A percentile compares a stretch with the other conserved stretches of the same genome.
Evolutionary conservation across 2,888 invertebrate genomes (phyloP).

Genomic region (Diaprepes abbreviatus): DNA sequence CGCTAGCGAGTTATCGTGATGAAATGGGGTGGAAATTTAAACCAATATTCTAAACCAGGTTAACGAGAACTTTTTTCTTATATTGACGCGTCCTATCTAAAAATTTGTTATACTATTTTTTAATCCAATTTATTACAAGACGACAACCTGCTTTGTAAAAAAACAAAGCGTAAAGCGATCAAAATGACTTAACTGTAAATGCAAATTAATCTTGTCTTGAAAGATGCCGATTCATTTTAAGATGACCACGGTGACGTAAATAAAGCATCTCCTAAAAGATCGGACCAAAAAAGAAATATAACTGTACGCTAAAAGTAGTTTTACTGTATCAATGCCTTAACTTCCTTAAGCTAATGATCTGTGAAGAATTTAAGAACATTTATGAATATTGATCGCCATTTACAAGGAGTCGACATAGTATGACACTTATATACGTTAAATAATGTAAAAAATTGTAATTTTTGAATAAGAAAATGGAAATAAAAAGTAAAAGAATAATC

Average conservation of each 20-base stretch:
- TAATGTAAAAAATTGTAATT: too few species aligned
- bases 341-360: conserved; percentile 8
- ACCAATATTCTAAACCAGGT: too few species aligned
- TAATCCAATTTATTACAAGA: conserved; percentile 14
- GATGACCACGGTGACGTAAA: conserved; percentile 12
- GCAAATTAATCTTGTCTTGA: conserved; percentile 6
- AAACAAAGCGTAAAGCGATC: conserved; percentile 1
- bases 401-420: too few species aligned
- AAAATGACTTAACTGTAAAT: conserved; percentile 13
- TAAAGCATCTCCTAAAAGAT: conserved; percentile 3
- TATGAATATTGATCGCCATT: background rate
- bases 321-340: background rate
- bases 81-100: too few species aligned
- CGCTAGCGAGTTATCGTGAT: too few species aligned
- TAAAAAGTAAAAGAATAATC: too few species aligned
- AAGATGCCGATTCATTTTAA: conserved; percentile 15
- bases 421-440: too few species aligned
- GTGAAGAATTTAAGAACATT: background rate
- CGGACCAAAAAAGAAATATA: conserved; percentile 5
- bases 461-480: too few species aligned
- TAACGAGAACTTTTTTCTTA: too few species aligned
- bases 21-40: too few species aligned
- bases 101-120: too few species aligned
- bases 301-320: conserved; percentile 9
- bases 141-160: background rate